phyloP scores from a whole-genome alignment of 2,888 invertebrate species.

The Heterodera filipjevi region DNA sequence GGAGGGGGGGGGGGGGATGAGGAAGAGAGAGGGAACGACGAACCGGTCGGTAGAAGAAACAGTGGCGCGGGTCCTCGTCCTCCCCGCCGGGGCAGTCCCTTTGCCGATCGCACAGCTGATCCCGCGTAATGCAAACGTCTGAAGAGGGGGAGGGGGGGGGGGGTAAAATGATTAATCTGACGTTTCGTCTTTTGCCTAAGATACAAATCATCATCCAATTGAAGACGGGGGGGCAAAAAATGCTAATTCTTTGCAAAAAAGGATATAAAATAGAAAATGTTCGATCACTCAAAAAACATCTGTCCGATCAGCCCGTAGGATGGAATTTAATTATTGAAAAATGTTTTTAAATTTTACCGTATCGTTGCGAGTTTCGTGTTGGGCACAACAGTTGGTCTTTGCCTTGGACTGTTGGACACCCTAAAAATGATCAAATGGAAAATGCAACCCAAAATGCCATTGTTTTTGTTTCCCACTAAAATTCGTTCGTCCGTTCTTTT shows the following conservation, averaged over 20 bases:
- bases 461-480: no score
- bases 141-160: background rate
- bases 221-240: no score
- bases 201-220: no score
- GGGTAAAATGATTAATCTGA: background rate
- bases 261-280: background rate
- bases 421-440: slow-evolving; percentile 43
- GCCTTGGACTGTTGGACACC: slow-evolving; percentile 47
- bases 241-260: no score
- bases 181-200: background rate
- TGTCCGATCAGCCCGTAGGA: no score
- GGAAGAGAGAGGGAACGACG: background rate
- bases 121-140: slow-evolving; percentile 48
- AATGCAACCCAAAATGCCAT: no score
- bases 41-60: slow-evolving; percentile 52
- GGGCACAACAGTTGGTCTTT: slow-evolving; percentile 50
- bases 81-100: slow-evolving; percentile 48
- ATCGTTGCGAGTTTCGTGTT: slow-evolving; percentile 43
- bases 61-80: slow-evolving; percentile 46
- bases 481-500: background rate
- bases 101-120: slow-evolving; percentile 46
- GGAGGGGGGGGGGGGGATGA: background rate
- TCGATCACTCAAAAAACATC: no score
- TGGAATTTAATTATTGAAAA: no score
- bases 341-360: slow-evolving; percentile 35